Evolutionary conservation across 2,113 vertebrate species (phyloP).

Genomic region (Poeciliopsis prolifica): DNA sequence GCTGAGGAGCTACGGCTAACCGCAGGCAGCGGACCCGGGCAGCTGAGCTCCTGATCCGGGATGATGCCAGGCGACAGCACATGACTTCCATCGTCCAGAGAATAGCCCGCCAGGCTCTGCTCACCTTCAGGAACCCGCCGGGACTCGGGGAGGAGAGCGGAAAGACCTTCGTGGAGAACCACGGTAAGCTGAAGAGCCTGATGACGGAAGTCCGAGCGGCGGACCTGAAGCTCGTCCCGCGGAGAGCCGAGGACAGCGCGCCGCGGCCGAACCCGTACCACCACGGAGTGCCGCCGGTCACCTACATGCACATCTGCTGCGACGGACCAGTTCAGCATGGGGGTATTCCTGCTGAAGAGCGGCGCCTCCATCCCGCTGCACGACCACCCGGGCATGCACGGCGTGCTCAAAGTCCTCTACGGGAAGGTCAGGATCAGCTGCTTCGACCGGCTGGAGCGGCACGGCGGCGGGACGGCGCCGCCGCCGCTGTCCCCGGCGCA

Average conservation of each 20-base stretch:
- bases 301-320: slow-evolving; percentile 98
- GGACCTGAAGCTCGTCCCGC: slow-evolving; percentile 86
- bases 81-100: slow-evolving; percentile 90
- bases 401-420: slow-evolving; percentile 92
- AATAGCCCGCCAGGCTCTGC: slow-evolving; percentile 88
- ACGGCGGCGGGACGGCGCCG: slow-evolving; percentile 25
- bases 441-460: slow-evolving; percentile 83
- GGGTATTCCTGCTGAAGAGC: slow-evolving; percentile 89
- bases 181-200: slow-evolving; percentile 81
- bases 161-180: slow-evolving; percentile 80
- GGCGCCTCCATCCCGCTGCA: slow-evolving; percentile 94
- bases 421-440: slow-evolving; percentile 90
- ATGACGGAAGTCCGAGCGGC: slow-evolving; percentile 87
- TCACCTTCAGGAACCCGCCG: slow-evolving; percentile 82
- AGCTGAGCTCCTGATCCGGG: slow-evolving; percentile 23
- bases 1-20: slow-evolving; percentile 11
- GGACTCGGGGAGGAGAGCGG: slow-evolving; percentile 56
- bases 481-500: slow-evolving; percentile 43
- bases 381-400: slow-evolving; percentile 97
- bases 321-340: slow-evolving; percentile 93
- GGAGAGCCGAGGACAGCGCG: slow-evolving; percentile 69
- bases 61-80: slow-evolving; percentile 85
- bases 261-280: slow-evolving; percentile 45
- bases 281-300: slow-evolving; percentile 82
- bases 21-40: not conserved